Base-by-base conservation (phyloP, 2,113 vertebrate species). In the Gobius niger region DNA sequence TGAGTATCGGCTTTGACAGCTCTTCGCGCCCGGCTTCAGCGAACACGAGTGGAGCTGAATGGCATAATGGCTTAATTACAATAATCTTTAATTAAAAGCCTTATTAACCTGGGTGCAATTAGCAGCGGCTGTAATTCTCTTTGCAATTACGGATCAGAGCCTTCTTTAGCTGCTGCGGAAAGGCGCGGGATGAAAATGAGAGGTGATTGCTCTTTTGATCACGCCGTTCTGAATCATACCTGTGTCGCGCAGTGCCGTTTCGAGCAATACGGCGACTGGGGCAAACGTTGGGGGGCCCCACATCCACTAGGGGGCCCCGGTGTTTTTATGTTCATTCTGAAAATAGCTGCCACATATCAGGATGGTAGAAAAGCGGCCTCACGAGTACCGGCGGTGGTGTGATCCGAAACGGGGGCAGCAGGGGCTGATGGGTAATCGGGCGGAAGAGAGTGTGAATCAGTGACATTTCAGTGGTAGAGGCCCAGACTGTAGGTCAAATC, bases 381-480 rank as follows among this genome's bases (percentile, higher is more conserved):
- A 18, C 10, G 15, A 52, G 51, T 9, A 18, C 24, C n/a, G 76
- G 65, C 57, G 44, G 57, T 8, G 63, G 34, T 41, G 10, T 49
- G 52, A 41, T 50, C 59, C 62, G 19, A 49, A 8, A 6, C 44
- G 13, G 18, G 12, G 15, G n/a, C 8, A 18, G n/a, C 8, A 16
- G 60, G 44, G 44, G 67, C n/a, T 62, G 42, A 54, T 54, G 49
- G 67, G 71, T 83, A 88, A 90, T 87, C 87, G 86, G 81, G 82
- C 74, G 87, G 83, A 89, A 88, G 84, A 78, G 77, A 76, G 82
- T 87, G 78, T 88, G 89, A 34, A 88, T 90, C 87, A 87, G 82
- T 90, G 87, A 88, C 87, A 90, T 89, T 89, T 89, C 76, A 78
- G 77, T 88, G 85, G 75, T 34, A 79, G 81, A 82, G 73, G 73